Conservation (phyloP, 2,888 invertebrate species). For the Orgyia antiqua region DNA sequence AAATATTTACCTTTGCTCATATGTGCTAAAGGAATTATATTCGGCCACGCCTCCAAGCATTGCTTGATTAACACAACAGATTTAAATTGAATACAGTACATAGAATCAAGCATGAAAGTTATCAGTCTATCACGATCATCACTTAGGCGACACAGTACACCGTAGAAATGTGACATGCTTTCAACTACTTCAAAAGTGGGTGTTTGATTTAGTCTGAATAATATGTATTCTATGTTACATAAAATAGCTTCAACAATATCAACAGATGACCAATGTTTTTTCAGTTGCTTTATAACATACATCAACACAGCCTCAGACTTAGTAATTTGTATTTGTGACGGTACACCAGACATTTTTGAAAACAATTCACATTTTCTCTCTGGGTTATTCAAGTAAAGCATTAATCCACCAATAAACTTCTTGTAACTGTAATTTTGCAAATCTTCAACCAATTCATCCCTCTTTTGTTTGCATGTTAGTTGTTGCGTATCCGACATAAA, state of each 20-base stretch:
- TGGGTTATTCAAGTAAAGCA: constrained; percentile 46
- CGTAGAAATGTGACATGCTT: constrained; percentile 61
- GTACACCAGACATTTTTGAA: constrained; percentile 34
- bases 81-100: constrained; percentile 67
- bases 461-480: constrained; percentile 29
- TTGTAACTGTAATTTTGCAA: constrained; percentile 36
- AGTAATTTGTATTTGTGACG: constrained; percentile 52
- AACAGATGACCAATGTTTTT: constrained; percentile 20
- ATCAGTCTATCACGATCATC: constrained; percentile 47
- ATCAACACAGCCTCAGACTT: constrained; percentile 57
- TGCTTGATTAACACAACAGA: constrained; percentile 55
- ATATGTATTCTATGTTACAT: constrained; percentile 47
- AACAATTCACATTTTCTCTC: constrained; percentile 48
- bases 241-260: constrained; percentile 42
- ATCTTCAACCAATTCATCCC: constrained; percentile 45
- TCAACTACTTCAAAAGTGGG: constrained; percentile 57
- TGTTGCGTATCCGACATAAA: constrained; percentile 34
- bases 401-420: constrained; percentile 41
- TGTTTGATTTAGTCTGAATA: constrained; percentile 54
- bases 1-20: constrained; percentile 59
- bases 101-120: constrained; percentile 60
- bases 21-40: constrained; percentile 56
- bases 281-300: constrained; percentile 43
- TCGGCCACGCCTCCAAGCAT: constrained; percentile 62
- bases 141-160: constrained; percentile 54